Percentiles rank a stretch among this genome's conserved stretches.
These are phyloP conservation scores for Mnemiopsis leidyi DNA, from an alignment of 37 sponge, comb jelly and placozoan species.

Conservation along the genomic window DNA sequence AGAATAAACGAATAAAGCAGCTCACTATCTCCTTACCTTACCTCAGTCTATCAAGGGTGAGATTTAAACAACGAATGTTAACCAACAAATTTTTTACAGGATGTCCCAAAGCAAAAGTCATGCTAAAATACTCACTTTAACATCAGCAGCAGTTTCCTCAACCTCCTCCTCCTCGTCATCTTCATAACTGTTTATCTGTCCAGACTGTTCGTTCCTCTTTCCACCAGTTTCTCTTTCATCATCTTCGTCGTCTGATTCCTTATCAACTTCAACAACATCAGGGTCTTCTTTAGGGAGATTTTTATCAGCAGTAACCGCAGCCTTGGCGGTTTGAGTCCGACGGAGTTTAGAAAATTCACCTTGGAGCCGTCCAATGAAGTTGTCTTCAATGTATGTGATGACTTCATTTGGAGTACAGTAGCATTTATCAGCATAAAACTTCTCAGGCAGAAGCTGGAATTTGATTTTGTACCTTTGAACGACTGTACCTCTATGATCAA, in stretches of 20 bases:
- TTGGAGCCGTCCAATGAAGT: slow-evolving; percentile 12
- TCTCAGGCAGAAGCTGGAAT: neutral
- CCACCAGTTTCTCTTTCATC: slow-evolving; percentile 49
- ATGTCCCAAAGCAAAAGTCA: too few species aligned
- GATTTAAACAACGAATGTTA: too few species aligned
- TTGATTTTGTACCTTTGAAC: neutral
- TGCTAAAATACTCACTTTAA: too few species aligned
- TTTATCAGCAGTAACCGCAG: neutral
- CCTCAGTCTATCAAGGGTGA: too few species aligned
- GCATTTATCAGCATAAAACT: neutral
- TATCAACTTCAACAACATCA: neutral
- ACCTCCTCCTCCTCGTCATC: slow-evolving; percentile 71
- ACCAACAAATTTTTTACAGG: too few species aligned
- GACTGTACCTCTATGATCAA: slow-evolving; percentile 49
- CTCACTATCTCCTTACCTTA: too few species aligned
- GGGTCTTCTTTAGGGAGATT: neutral
- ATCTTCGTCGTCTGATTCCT: neutral
- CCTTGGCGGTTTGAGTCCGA: neutral
- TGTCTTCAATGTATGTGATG: neutral
- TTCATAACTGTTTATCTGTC: slow-evolving; percentile 56
- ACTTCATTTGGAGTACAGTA: slow-evolving; percentile 6
- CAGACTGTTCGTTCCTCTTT: neutral
- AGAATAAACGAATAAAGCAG: too few species aligned
- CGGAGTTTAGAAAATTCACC: slow-evolving; percentile 14
- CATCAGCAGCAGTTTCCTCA: too few species aligned